Percentiles rank a stretch among this genome's conserved stretches.
Evolutionary conservation across 2,113 vertebrate genomes (phyloP).

Genomic region (Malurus alboscapulatus): DNA sequence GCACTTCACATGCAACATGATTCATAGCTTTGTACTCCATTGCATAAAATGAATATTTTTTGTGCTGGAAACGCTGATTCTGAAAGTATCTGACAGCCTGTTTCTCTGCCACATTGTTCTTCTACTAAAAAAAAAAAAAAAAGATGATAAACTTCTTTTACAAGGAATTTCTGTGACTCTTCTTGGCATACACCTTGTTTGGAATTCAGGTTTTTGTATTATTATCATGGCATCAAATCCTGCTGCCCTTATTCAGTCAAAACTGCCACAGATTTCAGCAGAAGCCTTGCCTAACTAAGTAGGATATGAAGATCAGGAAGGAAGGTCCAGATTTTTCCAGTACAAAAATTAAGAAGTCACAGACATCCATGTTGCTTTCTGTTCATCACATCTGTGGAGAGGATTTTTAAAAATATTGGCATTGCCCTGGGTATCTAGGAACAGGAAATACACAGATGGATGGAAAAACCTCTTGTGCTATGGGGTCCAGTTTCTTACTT

Average conservation of each 20-base stretch:
- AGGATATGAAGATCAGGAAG: background rate
- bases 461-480: background rate
- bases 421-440: background rate
- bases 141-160: background rate
- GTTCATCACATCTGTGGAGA: background rate
- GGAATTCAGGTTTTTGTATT: slow-evolving; percentile 1
- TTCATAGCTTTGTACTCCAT: background rate
- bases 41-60: background rate
- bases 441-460: background rate
- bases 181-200: background rate
- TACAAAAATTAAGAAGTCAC: background rate
- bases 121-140: background rate
- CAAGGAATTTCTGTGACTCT: background rate
- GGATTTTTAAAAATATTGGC: background rate
- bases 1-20: background rate
- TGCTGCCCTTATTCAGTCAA: slow-evolving; percentile 33
- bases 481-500: background rate
- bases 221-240: background rate
- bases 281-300: background rate
- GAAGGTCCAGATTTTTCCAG: background rate
- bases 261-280: background rate
- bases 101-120: background rate
- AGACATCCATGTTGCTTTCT: background rate
- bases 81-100: background rate
- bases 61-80: background rate